These are phyloP conservation scores for Asobara japonica DNA, from an alignment of 1,140 invertebrate genomes.

Conservation along the genomic window DNA sequence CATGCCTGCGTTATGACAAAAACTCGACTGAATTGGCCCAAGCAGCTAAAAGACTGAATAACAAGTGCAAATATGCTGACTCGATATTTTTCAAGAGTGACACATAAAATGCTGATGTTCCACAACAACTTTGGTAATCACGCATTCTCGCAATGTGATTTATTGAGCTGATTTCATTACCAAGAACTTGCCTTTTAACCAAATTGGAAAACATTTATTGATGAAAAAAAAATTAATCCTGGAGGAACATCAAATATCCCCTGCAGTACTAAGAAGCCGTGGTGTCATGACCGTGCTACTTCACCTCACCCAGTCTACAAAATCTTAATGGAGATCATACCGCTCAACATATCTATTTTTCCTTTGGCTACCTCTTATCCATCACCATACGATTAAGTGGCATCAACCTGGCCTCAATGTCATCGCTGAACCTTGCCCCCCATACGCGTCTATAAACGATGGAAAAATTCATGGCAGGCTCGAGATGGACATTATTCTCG, in stretches of 20 bases:
- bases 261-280: too few species aligned
- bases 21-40: not conserved
- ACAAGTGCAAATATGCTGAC: not conserved
- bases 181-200: too few species aligned
- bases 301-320: too few species aligned
- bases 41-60: not conserved
- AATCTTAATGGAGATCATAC: too few species aligned
- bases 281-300: too few species aligned
- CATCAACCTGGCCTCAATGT: conserved; percentile 38
- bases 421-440: conserved; percentile 53
- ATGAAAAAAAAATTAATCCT: too few species aligned
- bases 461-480: not conserved
- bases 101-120: not conserved
- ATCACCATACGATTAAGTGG: not conserved
- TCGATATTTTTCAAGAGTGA: not conserved
- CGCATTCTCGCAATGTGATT: not conserved
- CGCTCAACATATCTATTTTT: too few species aligned
- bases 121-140: not conserved
- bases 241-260: too few species aligned
- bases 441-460: conserved; percentile 23
- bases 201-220: too few species aligned
- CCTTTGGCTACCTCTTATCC: too few species aligned
- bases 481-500: not conserved
- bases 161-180: too few species aligned
- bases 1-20: not conserved